Evolutionary conservation across 2,888 invertebrate genomes (phyloP).

Genomic region (Epsilonema sp.): DNA sequence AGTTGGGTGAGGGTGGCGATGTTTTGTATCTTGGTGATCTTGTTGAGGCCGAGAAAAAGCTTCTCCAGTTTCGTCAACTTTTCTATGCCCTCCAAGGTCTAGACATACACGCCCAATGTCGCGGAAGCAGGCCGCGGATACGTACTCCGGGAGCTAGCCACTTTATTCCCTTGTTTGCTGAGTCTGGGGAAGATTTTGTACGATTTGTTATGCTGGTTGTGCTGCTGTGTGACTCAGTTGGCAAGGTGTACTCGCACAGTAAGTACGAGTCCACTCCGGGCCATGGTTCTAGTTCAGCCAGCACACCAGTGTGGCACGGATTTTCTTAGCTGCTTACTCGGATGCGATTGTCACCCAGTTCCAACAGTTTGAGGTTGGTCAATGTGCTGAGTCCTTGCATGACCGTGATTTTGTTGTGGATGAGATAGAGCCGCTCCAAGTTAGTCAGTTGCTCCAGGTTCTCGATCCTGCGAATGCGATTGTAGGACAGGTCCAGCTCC

Average conservation of each 20-base stretch:
- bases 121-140: not conserved
- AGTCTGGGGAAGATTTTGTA: too few species aligned
- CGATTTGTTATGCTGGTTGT: too few species aligned
- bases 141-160: too few species aligned
- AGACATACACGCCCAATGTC: not conserved
- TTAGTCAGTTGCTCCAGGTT: slow-evolving; percentile 29
- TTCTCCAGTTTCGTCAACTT: slow-evolving; percentile 51
- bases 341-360: slow-evolving; percentile 79
- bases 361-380: slow-evolving; percentile 55
- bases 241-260: too few species aligned
- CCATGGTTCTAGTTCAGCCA: too few species aligned
- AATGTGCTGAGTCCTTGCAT: slow-evolving; percentile 39
- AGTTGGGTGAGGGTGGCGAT: slow-evolving; percentile 50
- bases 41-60: slow-evolving; percentile 80
- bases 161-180: too few species aligned
- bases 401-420: slow-evolving; percentile 36
- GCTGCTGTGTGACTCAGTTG: too few species aligned
- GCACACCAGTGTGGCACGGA: too few species aligned
- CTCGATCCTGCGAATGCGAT: slow-evolving; percentile 42
- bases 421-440: slow-evolving; percentile 32
- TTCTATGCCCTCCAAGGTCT: slow-evolving; percentile 52
- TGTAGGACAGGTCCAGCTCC: slow-evolving; percentile 79
- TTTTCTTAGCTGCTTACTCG: slow-evolving; percentile 43
- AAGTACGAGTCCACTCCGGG: too few species aligned
- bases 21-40: slow-evolving; percentile 66